phyloP scores from a whole-genome alignment of 2,113 vertebrate species.

The Kryptolebias marmoratus region DNA sequence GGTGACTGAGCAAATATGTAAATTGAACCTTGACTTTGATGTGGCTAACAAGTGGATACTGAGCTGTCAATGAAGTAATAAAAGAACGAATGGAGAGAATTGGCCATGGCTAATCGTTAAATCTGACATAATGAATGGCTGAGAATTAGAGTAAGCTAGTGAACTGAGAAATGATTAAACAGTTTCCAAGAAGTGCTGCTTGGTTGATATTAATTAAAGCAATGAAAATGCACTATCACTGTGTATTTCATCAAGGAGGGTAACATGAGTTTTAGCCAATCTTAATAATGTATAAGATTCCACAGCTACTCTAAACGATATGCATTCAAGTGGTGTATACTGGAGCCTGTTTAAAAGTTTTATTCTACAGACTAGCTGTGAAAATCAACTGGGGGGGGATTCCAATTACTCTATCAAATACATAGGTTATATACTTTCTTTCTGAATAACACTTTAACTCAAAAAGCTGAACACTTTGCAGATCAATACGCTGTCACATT shows the following conservation, averaged over 20 bases:
- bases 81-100: slow-evolving; percentile 45
- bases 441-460: slow-evolving; percentile 19
- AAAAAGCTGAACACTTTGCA: slow-evolving; percentile 11
- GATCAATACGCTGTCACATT: slow-evolving; percentile 44
- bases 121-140: slow-evolving; percentile 59
- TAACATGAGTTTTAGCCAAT: slow-evolving; percentile 43
- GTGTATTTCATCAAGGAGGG: slow-evolving; percentile 59
- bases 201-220: slow-evolving; percentile 72
- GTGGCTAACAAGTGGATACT: slow-evolving; percentile 46
- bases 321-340: slow-evolving; percentile 25
- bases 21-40: slow-evolving; percentile 54
- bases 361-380: slow-evolving; percentile 26
- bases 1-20: slow-evolving; percentile 8
- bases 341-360: slow-evolving; percentile 25
- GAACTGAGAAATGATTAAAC: slow-evolving; percentile 67
- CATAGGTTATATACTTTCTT: slow-evolving; percentile 16
- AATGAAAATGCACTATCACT: slow-evolving; percentile 44
- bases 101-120: slow-evolving; percentile 55
- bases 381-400: slow-evolving; percentile 21
- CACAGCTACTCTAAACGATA: slow-evolving; percentile 28
- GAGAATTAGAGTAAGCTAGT: slow-evolving; percentile 25
- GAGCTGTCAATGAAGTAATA: slow-evolving; percentile 41
- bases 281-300: slow-evolving; percentile 52
- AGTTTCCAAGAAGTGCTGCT: slow-evolving; percentile 44
- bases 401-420: slow-evolving; percentile 7